Base-by-base conservation (phyloP, 2,888 invertebrate genomes). In the Drosophila macrospina region DNA sequence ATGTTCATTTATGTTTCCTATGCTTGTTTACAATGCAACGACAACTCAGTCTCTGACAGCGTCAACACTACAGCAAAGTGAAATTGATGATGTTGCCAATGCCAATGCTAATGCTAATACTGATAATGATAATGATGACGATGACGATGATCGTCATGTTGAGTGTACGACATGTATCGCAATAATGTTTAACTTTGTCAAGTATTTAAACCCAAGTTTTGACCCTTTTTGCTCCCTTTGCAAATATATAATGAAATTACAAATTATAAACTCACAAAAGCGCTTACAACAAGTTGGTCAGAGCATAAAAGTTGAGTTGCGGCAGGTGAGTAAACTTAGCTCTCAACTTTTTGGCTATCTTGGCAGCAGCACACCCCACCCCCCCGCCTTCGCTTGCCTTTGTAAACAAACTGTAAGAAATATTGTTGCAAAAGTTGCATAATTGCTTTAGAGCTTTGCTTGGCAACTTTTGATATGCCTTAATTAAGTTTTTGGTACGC, bases 311-410 rank as follows among this genome's bases (percentile, higher is more conserved):
- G 63, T 76, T 73, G 55, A 74, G 73, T 26, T 30, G 55, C 48
- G 62, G 71, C 78, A 85, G 84, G 84, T 84, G 83, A 84, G 84
- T 84, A 83, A 85, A 73, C 74, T 77, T 54, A 51, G 63, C 50
- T 65, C 64, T 51, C 56, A 76, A 76, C 68, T 74, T 79, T 60
- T 69, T 34, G 60, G 47, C 50, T 50, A 44, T 59, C 47, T 44
- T 24, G 15, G 20, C 39, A 20, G 26, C 39, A 30, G 26, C 10
- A 11, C 10, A 7, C n/a, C 10, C 5, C 34, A 0, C 6, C 13
- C 6, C 3, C 34, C 20, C 15, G 6, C 5, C 26, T 5, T 6
- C 20, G 16, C n/a, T 15, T n/a, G n/a, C n/a, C 8, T 32, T 26
- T 34, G 51, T 59, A 59, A 63, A 57, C 64, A 70, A 60, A 15